Evolutionary conservation across 2,797 vertebrate genomes (phyloP).

Genomic region (Leptodactylus fallax): DNA sequence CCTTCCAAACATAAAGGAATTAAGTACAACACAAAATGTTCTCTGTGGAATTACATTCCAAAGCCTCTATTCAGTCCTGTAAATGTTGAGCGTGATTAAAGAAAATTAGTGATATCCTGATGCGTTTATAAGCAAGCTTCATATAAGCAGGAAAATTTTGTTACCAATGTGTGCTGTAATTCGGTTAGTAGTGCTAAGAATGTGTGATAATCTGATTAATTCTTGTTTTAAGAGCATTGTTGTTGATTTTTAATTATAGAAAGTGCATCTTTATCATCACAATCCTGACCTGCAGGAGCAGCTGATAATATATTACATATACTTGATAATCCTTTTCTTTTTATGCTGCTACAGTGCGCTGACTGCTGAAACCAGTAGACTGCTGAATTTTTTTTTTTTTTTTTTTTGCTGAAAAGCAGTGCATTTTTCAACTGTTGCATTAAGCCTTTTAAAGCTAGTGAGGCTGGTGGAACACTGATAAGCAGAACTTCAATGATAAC

Average conservation of each 20-base stretch:
- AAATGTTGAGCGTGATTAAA: constrained; percentile 34
- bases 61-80: constrained; percentile 12
- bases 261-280: constrained; percentile 40
- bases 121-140: not conserved
- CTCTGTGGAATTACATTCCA: constrained; percentile 2
- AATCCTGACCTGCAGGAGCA: constrained; percentile 37
- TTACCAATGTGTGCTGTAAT: constrained; percentile 7
- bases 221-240: constrained; percentile 36
- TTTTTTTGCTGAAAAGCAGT: constrained; percentile 27
- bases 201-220: constrained; percentile 46
- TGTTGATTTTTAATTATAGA: constrained; percentile 43
- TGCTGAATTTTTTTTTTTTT: constrained; percentile 33
- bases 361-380: constrained; percentile 19
- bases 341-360: constrained; percentile 20
- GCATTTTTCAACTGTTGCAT: constrained; percentile 44
- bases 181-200: constrained; percentile 28
- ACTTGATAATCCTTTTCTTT: constrained; percentile 31
- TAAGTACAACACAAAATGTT: constrained; percentile 25
- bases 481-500: constrained; percentile 47
- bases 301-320: constrained; percentile 35
- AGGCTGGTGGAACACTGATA: constrained; percentile 51
- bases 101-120: constrained; percentile 32
- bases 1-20: constrained; percentile 20
- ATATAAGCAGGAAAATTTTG: constrained; percentile 12
- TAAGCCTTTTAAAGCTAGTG: constrained; percentile 45